Base-by-base conservation (phyloP, 2,797 vertebrate genomes). In the Uromys caudimaculatus region DNA sequence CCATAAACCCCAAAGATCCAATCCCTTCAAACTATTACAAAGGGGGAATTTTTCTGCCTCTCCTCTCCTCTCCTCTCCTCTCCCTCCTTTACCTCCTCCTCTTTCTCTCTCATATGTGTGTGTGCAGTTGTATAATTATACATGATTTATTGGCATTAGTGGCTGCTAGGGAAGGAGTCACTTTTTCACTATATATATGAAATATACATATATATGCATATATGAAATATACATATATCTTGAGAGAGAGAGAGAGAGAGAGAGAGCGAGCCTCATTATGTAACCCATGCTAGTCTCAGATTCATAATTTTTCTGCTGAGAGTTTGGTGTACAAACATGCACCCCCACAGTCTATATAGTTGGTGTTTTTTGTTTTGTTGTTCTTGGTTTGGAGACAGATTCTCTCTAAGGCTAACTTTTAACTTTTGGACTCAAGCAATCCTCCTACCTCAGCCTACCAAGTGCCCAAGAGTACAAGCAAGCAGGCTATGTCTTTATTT, bases 1-100 rank as follows among this genome's bases (percentile, higher is more conserved):
- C 76, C 52, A 52, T 56, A 88, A 93, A 89, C 24, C 35, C 84
- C 86, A 93, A 90, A 85, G 58, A 71, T 56, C 32, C 67, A 94
- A 44, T 11, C 75, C 38, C 56, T 83, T 38, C 54, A 89, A 27
- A n/a, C 50, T 90, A 44, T 67, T 92, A 44, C 47, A 35, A 76
- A 76, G 67, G 9, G 50, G 50, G 19, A 13, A 3, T 67, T 50
- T 71, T 54, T 29, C 35, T 3, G 24, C 75, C 71, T 67, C 27
- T 2, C 4, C 56, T 77, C 54, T 60, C 29, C 12, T n/a, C n/a
- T n/a, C n/a, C 41, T 77, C 17, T 83, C 7, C 56, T 77, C 54
- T 60, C 29, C 12, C 24, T 27, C 19, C 38, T 29, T 14, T 58
- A 23, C 81, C 17, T 32, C 17, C 38, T 87, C 64, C 35, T 32